A percentile compares a stretch with the other conserved stretches of the same genome.
Conservation (phyloP, 2,113 vertebrate genomes). For the Lipotes vexillifer region DNA sequence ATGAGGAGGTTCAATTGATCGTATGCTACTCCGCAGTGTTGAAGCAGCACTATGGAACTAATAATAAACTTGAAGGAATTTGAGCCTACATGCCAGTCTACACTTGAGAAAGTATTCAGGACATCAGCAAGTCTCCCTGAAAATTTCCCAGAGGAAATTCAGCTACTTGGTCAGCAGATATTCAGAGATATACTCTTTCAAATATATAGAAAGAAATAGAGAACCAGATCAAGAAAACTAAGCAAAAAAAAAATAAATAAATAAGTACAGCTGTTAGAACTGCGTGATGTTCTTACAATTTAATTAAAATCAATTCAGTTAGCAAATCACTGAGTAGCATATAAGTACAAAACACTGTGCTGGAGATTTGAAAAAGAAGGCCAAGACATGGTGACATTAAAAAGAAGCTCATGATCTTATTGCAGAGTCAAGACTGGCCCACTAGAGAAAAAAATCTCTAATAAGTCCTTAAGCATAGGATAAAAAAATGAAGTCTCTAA, state of each 20-base stretch:
- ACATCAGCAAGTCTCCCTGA: neutral
- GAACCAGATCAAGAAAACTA: neutral
- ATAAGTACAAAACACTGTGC: neutral
- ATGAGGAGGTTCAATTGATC: neutral
- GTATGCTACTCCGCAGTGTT: neutral
- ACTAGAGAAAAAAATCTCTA: neutral
- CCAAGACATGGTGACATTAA: neutral
- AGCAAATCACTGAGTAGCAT: neutral
- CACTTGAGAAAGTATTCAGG: neutral
- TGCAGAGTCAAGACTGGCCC: neutral
- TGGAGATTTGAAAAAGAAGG: neutral
- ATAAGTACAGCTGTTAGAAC: neutral
- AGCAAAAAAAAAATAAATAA: neutral
- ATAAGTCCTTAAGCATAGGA: neutral
- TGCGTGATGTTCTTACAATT: neutral
- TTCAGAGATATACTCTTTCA: neutral
- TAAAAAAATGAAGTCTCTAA: neutral
- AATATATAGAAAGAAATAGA: too few species aligned
- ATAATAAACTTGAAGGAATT: conserved; percentile 26
- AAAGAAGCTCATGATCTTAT: neutral
- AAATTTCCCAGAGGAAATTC: conserved; percentile 41
- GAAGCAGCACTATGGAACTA: neutral
- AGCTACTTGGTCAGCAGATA: conserved; percentile 23
- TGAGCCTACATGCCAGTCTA: neutral
- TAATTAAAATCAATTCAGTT: neutral